Percentiles rank a stretch among this genome's conserved stretches.
Evolutionary conservation across 2,888 invertebrate species (phyloP).

Genomic region (Chaetogeoica ovagalla): DNA sequence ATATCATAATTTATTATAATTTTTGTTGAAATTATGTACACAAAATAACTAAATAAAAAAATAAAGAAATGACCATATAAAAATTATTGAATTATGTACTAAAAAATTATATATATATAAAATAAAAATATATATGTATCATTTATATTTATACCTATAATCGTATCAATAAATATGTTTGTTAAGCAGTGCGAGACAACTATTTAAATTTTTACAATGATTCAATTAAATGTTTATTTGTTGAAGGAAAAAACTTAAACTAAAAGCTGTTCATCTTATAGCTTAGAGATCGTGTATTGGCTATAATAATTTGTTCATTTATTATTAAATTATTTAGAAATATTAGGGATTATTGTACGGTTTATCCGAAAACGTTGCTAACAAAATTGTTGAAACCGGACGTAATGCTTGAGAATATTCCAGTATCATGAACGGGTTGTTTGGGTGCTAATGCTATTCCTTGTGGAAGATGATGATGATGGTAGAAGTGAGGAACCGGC

Average conservation of each 20-base stretch:
- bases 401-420: constrained; percentile 75
- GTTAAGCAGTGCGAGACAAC: background rate
- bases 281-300: constrained; percentile 50
- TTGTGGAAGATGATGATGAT: constrained; percentile 61
- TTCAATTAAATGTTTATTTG: constrained; percentile 25
- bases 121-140: constrained; percentile 8
- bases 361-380: constrained; percentile 73
- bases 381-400: constrained; percentile 78
- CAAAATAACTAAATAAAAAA: constrained; percentile 2
- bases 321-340: constrained; percentile 32
- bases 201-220: constrained; percentile 31
- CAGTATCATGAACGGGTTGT: constrained; percentile 62
- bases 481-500: constrained; percentile 57
- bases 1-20: constrained; percentile 36
- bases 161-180: constrained; percentile 39
- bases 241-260: constrained; percentile 31
- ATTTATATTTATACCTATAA: constrained; percentile 12
- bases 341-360: background rate
- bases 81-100: constrained; percentile 21
- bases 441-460: constrained; percentile 58
- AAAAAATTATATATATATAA: constrained; percentile 7
- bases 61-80: constrained; percentile 39
- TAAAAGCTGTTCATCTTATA: constrained; percentile 33
- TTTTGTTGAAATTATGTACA: constrained; percentile 44
- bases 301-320: constrained; percentile 29